Evolutionary conservation across 1,140 invertebrate species (phyloP), one percentile per base, ranked within the genome.

Genomic region (Drosophila pseudoananassae): DNA sequence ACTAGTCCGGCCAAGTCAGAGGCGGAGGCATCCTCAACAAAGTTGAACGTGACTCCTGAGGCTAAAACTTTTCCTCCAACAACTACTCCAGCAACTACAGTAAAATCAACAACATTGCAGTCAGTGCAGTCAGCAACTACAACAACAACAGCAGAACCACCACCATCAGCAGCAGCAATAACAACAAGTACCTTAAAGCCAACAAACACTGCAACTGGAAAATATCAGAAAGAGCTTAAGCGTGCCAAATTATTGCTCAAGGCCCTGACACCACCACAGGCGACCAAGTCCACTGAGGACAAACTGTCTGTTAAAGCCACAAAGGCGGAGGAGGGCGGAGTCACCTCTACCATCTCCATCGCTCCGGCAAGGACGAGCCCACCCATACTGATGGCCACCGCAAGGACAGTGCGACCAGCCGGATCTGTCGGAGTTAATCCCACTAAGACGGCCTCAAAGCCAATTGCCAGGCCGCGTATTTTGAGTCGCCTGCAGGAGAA

Each of bases 401-500:
- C 47, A 60, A 59, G 52, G 69, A 71, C 40, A 23, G 54, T 40
- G 51, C 38, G 20, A 29, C 40, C 38, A 73, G 43, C 59, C 6
- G 33, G 33, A 36, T 43, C 15, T 15, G 40, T 17, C 40, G 40
- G 40, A 43, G 66, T 66, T 88, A 91, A 91, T 81, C 87, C 81
- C 17, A 71, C 83, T 60, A 91, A 85, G 81, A 63, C 82, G 47
- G 51, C 75, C 58, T 78, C 66, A 73, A 91, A 91, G 83, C 90
- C 90, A 79, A 91, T 91, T 65, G 87, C 80, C 52, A 76, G 87
- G 56, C 87, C 91, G 57, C 89, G 90, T 25, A 80, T 90, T 58
- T 76, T 92, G 47, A 90, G 83, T 73, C 90, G 92, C 46, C 78
- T 94, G 46, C 93, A 94, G 88, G 94, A 94, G 91, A 94, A 93